phyloP scores from a whole-genome alignment of 2,797 vertebrate species.

The Pseudochirops corinnae region DNA sequence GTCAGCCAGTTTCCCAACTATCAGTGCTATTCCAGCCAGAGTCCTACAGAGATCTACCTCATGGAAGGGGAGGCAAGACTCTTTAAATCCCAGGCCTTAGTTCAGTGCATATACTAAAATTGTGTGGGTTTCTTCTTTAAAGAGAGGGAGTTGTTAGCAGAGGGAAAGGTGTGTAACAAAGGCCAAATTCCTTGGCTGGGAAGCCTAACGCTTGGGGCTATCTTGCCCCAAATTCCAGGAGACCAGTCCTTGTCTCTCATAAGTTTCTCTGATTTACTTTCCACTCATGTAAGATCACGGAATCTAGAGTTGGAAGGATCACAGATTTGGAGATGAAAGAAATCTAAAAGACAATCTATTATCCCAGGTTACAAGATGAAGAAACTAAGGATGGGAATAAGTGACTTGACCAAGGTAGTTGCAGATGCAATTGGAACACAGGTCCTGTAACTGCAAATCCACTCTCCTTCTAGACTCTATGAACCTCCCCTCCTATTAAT shows the following conservation, averaged over 20 bases:
- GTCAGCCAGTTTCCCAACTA: not conserved
- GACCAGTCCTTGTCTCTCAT: not conserved
- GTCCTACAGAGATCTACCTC: rapidly evolving
- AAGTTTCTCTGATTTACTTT: not conserved
- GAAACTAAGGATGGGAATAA: not conserved
- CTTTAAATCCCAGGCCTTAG: not conserved
- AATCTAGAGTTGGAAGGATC: not conserved
- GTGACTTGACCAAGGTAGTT: not conserved
- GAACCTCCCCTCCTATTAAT: not conserved
- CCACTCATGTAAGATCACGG: not conserved
- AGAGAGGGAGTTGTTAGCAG: not conserved
- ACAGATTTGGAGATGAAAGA: not conserved
- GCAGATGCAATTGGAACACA: not conserved
- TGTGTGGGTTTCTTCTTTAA: not conserved
- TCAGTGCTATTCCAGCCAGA: not conserved
- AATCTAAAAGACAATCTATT: not conserved
- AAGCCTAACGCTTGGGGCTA: not conserved
- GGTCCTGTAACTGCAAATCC: not conserved
- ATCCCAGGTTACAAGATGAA: not conserved
- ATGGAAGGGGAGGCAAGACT: not conserved
- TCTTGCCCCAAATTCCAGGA: not conserved
- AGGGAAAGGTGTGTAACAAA: not conserved
- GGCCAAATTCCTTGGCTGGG: not conserved
- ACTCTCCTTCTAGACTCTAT: not conserved
- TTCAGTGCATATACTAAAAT: not conserved